phyloP scores from a whole-genome alignment of 1,140 invertebrate genomes.

The Lucilia sericata region DNA sequence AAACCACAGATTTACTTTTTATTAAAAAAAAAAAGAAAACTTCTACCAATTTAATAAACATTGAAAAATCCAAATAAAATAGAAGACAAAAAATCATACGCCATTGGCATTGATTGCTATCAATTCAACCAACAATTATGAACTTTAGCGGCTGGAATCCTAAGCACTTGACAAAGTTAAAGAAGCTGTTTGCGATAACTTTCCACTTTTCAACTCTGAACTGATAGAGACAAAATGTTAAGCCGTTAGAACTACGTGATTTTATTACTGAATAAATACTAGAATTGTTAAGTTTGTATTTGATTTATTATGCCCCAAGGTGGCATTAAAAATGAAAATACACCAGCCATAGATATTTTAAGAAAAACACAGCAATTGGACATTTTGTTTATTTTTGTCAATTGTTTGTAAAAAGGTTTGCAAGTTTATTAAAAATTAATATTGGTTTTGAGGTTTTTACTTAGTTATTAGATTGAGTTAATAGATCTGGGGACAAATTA shows the following conservation, averaged over 20 bases:
- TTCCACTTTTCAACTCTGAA: neutral
- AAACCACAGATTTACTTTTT: conserved; percentile 32
- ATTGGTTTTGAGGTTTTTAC: neutral
- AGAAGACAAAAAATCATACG: neutral
- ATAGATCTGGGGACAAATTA: neutral
- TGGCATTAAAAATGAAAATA: neutral
- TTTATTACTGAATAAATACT: neutral
- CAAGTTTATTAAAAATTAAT: conserved; percentile 36
- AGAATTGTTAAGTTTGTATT: neutral
- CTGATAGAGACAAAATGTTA: neutral
- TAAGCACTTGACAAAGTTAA: neutral
- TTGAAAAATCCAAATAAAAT: neutral
- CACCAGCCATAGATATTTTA: too few relatives aligned
- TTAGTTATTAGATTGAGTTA: neutral
- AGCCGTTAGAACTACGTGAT: conserved; percentile 17
- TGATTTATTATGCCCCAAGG: conserved; percentile 30
- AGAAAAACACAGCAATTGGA: neutral
- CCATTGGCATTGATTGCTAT: conserved; percentile 29
- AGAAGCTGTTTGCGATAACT: neutral
- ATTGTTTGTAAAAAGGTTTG: neutral
- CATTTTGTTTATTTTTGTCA: neutral
- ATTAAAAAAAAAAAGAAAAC: neutral
- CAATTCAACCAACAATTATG: conserved; percentile 22
- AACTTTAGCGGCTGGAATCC: neutral
- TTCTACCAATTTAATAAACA: too few relatives aligned